A percentile compares a stretch with the other conserved stretches of the same genome.
phyloP scores from a whole-genome alignment of 2,113 vertebrate genomes.

The Aegypius monachus region DNA sequence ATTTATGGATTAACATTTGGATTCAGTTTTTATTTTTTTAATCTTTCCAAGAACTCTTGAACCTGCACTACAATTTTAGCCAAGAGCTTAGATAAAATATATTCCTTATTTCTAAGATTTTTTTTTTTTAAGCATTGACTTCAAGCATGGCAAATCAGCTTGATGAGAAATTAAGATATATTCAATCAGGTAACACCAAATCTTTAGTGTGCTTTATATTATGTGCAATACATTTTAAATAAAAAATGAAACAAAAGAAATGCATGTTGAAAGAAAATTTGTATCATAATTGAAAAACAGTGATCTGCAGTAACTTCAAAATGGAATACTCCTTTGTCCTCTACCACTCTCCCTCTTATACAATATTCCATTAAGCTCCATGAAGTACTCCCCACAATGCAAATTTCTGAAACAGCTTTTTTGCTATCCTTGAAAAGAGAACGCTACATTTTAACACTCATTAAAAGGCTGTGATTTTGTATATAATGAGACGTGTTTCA shows the following conservation, averaged over 20 bases:
- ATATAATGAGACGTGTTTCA: background rate
- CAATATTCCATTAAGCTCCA: background rate
- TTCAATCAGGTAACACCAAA: background rate
- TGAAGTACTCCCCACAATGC: background rate
- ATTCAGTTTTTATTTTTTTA: slow-evolving; percentile 70
- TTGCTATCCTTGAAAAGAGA: background rate
- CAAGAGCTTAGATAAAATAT: slow-evolving; percentile 40
- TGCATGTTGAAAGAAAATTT: background rate
- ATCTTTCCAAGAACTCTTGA: slow-evolving; percentile 75
- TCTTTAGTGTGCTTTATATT: background rate
- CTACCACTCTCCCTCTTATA: background rate
- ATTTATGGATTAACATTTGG: slow-evolving; percentile 79
- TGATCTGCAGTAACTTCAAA: background rate
- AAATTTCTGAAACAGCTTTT: background rate
- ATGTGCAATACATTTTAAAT: background rate
- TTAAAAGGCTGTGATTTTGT: background rate
- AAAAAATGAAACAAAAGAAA: background rate
- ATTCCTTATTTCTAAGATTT: slow-evolving; percentile 38
- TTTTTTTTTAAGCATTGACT: background rate
- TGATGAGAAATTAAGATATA: background rate
- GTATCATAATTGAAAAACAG: background rate
- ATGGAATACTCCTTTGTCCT: background rate
- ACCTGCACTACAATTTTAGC: slow-evolving; percentile 60
- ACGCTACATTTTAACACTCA: background rate
- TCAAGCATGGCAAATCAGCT: background rate